Percentiles rank a stretch among this genome's conserved stretches.
Conservation (phyloP, 2,113 vertebrate species). For the Actenoides lindsayi region DNA sequence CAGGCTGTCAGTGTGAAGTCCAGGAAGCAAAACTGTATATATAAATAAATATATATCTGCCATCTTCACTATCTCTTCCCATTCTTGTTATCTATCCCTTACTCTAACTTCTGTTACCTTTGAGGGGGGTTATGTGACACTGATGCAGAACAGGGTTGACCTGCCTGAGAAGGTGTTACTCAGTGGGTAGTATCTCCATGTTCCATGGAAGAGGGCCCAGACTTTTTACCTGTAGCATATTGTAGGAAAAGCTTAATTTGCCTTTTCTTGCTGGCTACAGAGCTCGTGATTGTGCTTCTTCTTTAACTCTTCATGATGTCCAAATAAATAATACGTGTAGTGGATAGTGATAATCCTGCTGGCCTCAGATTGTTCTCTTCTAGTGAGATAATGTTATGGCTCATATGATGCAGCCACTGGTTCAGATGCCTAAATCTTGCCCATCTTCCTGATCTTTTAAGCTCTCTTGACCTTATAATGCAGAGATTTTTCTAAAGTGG, state of each 20-base stretch:
- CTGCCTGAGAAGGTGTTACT: neutral
- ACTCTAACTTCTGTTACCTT: neutral
- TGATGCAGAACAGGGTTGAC: neutral
- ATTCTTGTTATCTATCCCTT: neutral
- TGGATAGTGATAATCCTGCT: neutral
- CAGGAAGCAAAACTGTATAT: neutral
- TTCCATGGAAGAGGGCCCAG: neutral
- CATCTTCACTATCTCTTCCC: neutral
- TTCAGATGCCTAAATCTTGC: neutral
- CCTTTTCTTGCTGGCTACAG: neutral
- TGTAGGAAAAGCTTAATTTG: rapidly evolving
- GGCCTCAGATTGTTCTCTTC: neutral
- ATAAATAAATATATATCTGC: neutral
- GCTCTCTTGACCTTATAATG: neutral
- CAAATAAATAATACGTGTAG: neutral
- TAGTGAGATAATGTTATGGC: neutral
- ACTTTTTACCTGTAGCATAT: neutral
- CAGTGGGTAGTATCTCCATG: neutral
- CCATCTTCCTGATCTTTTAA: neutral
- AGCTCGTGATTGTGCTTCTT: neutral
- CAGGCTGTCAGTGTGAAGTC: neutral
- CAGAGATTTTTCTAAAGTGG: neutral
- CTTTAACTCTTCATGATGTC: neutral
- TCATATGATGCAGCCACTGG: rapidly evolving
- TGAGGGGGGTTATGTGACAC: neutral